These are phyloP conservation scores for Xiphias gladius DNA, from an alignment of 2,113 vertebrate species.

Conservation along the genomic window DNA sequence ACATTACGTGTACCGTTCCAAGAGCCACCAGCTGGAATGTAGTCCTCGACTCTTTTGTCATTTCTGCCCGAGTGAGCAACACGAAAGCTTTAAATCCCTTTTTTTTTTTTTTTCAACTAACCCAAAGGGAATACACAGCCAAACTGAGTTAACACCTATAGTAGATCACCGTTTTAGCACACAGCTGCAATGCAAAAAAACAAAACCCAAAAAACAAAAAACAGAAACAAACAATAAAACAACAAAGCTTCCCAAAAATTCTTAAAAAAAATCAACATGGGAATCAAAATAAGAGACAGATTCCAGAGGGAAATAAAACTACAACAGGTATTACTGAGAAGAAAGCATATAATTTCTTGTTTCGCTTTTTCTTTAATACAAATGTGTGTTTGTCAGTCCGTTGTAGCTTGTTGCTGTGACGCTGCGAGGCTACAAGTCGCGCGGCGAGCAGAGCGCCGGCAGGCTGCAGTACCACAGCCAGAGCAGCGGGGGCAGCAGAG, in stretches of 20 bases:
- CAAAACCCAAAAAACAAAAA: constrained; percentile 10
- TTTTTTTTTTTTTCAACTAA: constrained; percentile 18
- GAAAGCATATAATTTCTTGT: constrained; percentile 66
- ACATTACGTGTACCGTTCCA: constrained; percentile 45
- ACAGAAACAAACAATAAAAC: too few relatives aligned
- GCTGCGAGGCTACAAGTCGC: constrained; percentile 74
- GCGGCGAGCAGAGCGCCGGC: neutral
- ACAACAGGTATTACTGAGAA: constrained; percentile 78
- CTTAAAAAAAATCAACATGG: constrained; percentile 40
- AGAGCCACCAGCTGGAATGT: constrained; percentile 63
- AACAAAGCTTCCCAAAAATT: constrained; percentile 57
- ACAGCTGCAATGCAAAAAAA: constrained; percentile 69
- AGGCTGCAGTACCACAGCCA: constrained; percentile 73
- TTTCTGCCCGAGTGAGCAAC: constrained; percentile 28
- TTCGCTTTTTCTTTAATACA: constrained; percentile 78
- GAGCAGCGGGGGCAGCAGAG: constrained; percentile 78
- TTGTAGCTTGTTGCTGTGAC: constrained; percentile 44
- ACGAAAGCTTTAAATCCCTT: constrained; percentile 23
- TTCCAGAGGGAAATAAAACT: constrained; percentile 62
- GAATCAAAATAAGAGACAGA: constrained; percentile 37
- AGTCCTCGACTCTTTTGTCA: constrained; percentile 41
- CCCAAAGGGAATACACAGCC: constrained; percentile 56
- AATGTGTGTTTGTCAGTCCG: constrained; percentile 78
- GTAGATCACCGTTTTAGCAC: constrained; percentile 73
- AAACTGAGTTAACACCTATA: constrained; percentile 66